A percentile compares a stretch with the other conserved stretches of the same genome.
Conservation (phyloP, 2,888 invertebrate genomes). For the Campaea margaritaria region DNA sequence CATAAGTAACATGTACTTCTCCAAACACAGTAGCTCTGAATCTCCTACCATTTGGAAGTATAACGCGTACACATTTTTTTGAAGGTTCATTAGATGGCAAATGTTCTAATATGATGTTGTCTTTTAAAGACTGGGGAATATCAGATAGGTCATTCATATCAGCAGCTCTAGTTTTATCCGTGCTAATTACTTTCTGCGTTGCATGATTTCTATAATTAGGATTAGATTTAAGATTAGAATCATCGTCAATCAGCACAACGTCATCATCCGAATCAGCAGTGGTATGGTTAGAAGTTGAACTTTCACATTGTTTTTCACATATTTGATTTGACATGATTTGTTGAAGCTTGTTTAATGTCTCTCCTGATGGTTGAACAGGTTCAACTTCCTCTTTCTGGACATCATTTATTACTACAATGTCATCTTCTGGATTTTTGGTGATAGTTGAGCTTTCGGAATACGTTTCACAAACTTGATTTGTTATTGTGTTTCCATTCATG, state of each 20-base stretch:
- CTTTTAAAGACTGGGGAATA: constrained; percentile 45
- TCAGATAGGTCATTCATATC: constrained; percentile 12
- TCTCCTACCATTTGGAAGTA: constrained; percentile 63
- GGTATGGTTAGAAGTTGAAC: constrained; percentile 1
- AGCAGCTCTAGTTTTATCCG: background rate
- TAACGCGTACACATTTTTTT: constrained; percentile 61
- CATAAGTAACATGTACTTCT: constrained; percentile 54
- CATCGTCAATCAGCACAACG: constrained; percentile 33
- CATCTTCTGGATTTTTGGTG: no score
- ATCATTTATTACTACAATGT: no score
- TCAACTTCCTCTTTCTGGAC: no score
- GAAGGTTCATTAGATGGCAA: constrained; percentile 51
- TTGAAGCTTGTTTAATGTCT: background rate
- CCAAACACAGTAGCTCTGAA: constrained; percentile 71
- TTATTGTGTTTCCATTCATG: no score
- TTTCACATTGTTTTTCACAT: background rate
- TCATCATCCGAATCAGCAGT: constrained; percentile 34
- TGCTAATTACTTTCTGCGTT: background rate
- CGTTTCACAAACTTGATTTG: no score
- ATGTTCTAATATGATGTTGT: constrained; percentile 57
- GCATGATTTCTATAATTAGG: background rate
- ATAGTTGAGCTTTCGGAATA: no score
- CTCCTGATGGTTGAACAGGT: background rate
- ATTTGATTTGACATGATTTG: background rate
- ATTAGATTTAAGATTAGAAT: constrained; percentile 5